Base-by-base conservation (phyloP, 2,888 invertebrate species). In the Holacanthella duospinosa region DNA sequence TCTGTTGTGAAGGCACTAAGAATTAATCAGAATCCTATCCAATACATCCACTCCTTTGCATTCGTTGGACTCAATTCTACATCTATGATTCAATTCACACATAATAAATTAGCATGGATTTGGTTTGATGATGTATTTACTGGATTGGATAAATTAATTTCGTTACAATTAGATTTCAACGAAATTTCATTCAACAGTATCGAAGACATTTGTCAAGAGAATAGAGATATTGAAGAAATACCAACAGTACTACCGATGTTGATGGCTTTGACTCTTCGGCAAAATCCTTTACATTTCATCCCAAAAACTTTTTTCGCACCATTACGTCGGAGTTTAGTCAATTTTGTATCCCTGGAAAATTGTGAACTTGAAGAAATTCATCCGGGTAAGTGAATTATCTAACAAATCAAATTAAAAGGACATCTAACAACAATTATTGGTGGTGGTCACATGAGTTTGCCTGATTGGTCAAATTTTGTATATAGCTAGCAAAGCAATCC, bases 301-400 rank as follows among this genome's bases (percentile, higher is more conserved):
- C 72, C 71, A 6, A 26, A 29, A 16, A 65, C 64, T 61, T 70
- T 68, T 64, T 72, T 70, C 60, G 66, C 65, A 12, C 66, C 67
- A 3, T 24, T 72, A 16, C 55, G 69, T 27, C 9, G 64, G 0
- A 69, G 69, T 60, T 64, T 63, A 12, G 1, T 70, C 9, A 59
- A 6, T 1, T 0, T 43, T 9, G 48, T 72, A 1, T 64, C 36
- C 24, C 55, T 71, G n/a, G 53, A 57, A 2, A 60, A 64, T 26
- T 68, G 61, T 53, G 56, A 63, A 25, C 63, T 72, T 4, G 29
- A 60, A 12, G 26, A 26, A 12, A 64, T 72, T 55, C 59, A 67
- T 54, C 56, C 63, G 63, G 67, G 72, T 70, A 65, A 60, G 55
- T 9, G 44, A 29, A 9, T 26, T 12, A 54, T 53, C 25, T 25